phyloP scores from a whole-genome alignment of 92 coral and sea anemone species.

The Palythoa heliodiscus region DNA sequence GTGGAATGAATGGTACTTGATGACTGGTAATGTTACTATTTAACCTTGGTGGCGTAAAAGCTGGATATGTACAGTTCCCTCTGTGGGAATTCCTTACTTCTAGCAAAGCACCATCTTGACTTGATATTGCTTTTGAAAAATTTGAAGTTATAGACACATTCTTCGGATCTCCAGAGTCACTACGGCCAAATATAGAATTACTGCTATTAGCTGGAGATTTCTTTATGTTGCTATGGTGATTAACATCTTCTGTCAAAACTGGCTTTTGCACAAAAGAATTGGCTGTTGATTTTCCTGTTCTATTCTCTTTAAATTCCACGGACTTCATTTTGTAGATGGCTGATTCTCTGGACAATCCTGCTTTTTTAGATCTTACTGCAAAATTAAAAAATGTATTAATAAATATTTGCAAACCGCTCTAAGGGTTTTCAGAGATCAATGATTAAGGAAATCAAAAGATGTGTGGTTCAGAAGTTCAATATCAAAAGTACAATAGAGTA shows the following conservation, averaged over 20 bases:
- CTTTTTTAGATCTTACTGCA: constrained; percentile 20
- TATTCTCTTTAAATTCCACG: neutral
- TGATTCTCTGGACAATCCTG: constrained; percentile 3
- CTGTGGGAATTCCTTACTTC: neutral
- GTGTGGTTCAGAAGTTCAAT: no score
- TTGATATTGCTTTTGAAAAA: neutral
- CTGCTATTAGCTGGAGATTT: neutral
- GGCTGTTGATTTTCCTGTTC: neutral
- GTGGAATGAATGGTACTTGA: constrained; percentile 10
- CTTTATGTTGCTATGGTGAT: neutral
- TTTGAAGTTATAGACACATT: neutral
- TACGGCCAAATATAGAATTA: neutral
- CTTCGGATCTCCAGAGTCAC: neutral
- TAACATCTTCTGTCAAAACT: neutral
- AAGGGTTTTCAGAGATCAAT: no score
- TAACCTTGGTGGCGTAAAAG: neutral
- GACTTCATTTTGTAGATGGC: constrained; percentile 3
- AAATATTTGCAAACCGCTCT: neutral
- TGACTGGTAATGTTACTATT: neutral
- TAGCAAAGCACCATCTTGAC: neutral
- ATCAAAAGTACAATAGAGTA: no score
- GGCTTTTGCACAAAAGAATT: neutral
- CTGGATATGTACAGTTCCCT: neutral
- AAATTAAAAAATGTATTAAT: neutral
- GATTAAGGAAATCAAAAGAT: no score